Conservation (phyloP, 2,797 vertebrate genomes). For the Tokudaia tokunoshimensis region DNA sequence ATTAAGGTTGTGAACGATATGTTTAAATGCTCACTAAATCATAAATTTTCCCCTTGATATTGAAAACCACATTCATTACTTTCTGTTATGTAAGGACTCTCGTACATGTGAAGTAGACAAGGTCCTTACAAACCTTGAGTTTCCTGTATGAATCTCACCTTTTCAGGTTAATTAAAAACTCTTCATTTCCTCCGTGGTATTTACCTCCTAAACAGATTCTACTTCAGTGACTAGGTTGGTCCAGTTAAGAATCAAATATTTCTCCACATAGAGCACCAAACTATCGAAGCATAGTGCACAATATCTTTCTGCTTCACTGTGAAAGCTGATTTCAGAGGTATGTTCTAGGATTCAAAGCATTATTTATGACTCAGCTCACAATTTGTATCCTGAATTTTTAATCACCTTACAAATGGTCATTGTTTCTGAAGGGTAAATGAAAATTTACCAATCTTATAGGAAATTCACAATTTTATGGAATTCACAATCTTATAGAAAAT, state of each 20-base stretch:
- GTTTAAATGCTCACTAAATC: background rate
- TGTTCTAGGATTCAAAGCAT: background rate
- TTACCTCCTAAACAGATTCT: background rate
- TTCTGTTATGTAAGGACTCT: background rate
- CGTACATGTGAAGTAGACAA: rapidly evolving
- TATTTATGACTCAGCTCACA: background rate
- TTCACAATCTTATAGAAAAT: too few relatives aligned
- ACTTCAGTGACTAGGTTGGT: background rate
- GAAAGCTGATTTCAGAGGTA: background rate
- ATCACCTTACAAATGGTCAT: background rate
- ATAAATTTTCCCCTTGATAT: background rate
- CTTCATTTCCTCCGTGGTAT: background rate
- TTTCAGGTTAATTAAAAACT: background rate
- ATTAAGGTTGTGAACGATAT: background rate
- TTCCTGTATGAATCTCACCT: background rate
- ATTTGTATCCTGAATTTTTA: slow-evolving; percentile 9
- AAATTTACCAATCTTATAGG: background rate
- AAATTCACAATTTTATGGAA: background rate
- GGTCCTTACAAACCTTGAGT: rapidly evolving
- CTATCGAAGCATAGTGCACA: background rate
- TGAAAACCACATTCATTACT: background rate
- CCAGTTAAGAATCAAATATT: background rate
- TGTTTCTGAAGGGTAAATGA: too few relatives aligned
- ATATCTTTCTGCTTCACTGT: background rate
- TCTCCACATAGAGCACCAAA: background rate